Conservation (phyloP, 2,888 invertebrate genomes). For the Cheilosia scutellata region DNA sequence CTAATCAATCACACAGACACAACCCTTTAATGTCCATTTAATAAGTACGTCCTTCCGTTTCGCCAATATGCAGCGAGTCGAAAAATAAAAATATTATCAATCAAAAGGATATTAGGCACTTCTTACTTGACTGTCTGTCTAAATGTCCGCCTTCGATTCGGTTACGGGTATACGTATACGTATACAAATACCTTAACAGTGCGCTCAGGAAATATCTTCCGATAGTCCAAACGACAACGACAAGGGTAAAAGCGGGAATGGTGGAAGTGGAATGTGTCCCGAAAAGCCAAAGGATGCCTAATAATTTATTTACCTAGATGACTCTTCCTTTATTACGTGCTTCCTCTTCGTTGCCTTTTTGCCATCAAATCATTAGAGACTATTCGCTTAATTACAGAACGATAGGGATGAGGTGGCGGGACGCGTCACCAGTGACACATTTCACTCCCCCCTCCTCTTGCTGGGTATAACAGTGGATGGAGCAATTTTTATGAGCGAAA, state of each 20-base stretch:
- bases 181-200: constrained; percentile 5
- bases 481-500: constrained; percentile 41
- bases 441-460: constrained; percentile 4
- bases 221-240: constrained; percentile 14
- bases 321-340: constrained; percentile 53
- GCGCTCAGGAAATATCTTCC: constrained; percentile 39
- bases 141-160: neutral
- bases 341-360: constrained; percentile 35
- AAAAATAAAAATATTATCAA: constrained; percentile 68
- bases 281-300: constrained; percentile 50
- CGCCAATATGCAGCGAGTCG: constrained; percentile 43
- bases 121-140: neutral
- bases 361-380: constrained; percentile 71
- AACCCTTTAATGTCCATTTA: constrained; percentile 68
- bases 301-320: constrained; percentile 74
- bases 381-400: constrained; percentile 71
- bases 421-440: constrained; percentile 29
- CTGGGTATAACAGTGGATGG: constrained; percentile 13
- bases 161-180: neutral
- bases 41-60: constrained; percentile 37
- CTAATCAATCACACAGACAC: constrained; percentile 67
- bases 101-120: constrained; percentile 64
- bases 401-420: neutral
- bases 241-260: neutral
- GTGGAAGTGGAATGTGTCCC: constrained; percentile 29